Evolutionary conservation across 2,888 invertebrate species (phyloP).

Genomic region (Pachliopta kotzebuea): DNA sequence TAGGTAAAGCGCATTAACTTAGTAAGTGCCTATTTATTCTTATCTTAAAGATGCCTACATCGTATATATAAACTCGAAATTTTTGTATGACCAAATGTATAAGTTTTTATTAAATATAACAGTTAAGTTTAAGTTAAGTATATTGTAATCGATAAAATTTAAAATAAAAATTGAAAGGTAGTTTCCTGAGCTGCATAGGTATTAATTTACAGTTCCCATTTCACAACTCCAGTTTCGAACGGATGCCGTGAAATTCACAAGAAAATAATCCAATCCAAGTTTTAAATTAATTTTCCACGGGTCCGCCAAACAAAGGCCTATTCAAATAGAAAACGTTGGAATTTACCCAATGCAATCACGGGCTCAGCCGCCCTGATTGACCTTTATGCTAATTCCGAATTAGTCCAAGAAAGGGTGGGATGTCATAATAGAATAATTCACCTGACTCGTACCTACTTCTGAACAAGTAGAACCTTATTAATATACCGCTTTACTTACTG

Average conservation of each 20-base stretch:
- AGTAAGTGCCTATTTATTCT: too few relatives aligned
- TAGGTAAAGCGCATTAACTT: too few relatives aligned
- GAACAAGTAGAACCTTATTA: neutral
- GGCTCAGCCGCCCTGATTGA: slow-evolving; percentile 56
- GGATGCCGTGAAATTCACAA: slow-evolving; percentile 9
- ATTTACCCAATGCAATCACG: slow-evolving; percentile 50
- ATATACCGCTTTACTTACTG: too few relatives aligned
- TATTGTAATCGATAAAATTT: too few relatives aligned
- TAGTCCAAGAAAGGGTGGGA: slow-evolving; percentile 42
- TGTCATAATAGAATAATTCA: slow-evolving; percentile 68
- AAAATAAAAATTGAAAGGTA: too few relatives aligned
- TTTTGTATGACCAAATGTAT: too few relatives aligned
- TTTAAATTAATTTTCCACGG: slow-evolving; percentile 28
- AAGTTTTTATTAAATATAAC: too few relatives aligned
- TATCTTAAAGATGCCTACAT: too few relatives aligned
- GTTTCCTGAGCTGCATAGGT: too few relatives aligned
- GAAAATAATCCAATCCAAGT: slow-evolving; percentile 26
- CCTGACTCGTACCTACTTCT: slow-evolving; percentile 50
- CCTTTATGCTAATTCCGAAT: slow-evolving; percentile 67
- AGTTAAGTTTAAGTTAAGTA: too few relatives aligned
- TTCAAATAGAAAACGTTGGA: slow-evolving; percentile 48
- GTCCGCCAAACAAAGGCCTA: slow-evolving; percentile 48
- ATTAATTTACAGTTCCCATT: neutral
- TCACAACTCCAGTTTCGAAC: neutral
- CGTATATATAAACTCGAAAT: too few relatives aligned